Evolutionary conservation across 2,888 invertebrate species (phyloP).

Genomic region (Sarcophaga caerulescens): DNA sequence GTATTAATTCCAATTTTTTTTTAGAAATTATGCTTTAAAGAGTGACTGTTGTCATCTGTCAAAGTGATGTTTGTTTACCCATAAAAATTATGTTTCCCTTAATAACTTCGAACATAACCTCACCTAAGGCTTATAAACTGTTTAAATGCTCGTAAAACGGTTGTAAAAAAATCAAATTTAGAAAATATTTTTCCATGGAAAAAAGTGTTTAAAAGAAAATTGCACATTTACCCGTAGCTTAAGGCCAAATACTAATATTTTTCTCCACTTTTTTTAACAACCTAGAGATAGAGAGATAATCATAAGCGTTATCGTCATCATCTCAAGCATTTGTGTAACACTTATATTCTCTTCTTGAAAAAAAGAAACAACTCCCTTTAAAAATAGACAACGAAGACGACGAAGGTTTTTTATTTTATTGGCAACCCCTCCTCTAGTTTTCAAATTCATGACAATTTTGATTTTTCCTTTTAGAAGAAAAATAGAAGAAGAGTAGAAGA

Average conservation of each 20-base stretch:
- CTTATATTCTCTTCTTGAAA: slow-evolving; percentile 26
- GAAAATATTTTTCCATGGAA: slow-evolving; percentile 32
- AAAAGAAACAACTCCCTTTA: no score
- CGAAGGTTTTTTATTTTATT: no score
- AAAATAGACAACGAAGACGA: no score
- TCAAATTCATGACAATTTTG: no score
- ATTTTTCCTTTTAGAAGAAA: no score
- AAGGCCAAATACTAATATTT: slow-evolving; percentile 49
- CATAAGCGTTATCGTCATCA: slow-evolving; percentile 12
- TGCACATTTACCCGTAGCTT: slow-evolving; percentile 72
- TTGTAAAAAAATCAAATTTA: neutral
- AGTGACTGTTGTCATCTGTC: neutral
- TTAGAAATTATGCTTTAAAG: no score
- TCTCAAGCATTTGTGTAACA: slow-evolving; percentile 57
- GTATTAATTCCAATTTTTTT: no score
- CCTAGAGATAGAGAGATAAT: neutral
- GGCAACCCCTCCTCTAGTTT: no score
- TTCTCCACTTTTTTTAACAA: neutral
- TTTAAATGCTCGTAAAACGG: neutral
- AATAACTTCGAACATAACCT: slow-evolving; percentile 1
- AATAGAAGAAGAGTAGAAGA: no score
- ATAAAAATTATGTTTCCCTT: neutral
- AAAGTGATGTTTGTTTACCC: neutral
- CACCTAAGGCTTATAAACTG: slow-evolving; percentile 31
- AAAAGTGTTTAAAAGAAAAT: slow-evolving; percentile 58